phyloP scores from a whole-genome alignment of 2,797 vertebrate species.

The Phrynocephalus forsythii region DNA sequence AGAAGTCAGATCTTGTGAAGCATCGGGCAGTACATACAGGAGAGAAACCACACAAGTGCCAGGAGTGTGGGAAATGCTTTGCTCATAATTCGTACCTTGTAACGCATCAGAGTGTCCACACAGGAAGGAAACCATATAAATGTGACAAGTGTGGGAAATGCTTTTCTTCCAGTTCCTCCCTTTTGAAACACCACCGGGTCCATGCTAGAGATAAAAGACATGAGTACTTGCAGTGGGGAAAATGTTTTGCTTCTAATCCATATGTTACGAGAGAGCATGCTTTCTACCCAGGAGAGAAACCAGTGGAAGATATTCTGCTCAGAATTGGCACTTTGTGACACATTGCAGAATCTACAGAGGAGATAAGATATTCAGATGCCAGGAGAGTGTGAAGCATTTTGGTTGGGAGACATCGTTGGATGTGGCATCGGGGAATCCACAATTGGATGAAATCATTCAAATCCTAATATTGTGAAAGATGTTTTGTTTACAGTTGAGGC shows the following conservation, averaged over 20 bases:
- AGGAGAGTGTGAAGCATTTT: neutral
- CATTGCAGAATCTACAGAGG: neutral
- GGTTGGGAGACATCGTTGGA: too few relatives aligned
- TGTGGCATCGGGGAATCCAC: too few relatives aligned
- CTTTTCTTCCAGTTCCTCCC: too few relatives aligned
- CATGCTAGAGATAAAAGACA: neutral
- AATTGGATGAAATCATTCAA: too few relatives aligned
- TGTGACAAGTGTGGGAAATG: too few relatives aligned
- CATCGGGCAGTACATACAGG: slow-evolving; percentile 69
- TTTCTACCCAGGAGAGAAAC: neutral
- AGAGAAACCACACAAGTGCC: slow-evolving; percentile 41
- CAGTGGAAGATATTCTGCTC: neutral
- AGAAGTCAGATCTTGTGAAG: slow-evolving; percentile 69
- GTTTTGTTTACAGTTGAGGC: neutral
- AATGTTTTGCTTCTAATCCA: neutral
- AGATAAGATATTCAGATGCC: neutral
- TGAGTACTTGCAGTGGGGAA: neutral
- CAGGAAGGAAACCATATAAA: slow-evolving; percentile 47
- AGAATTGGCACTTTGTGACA: neutral
- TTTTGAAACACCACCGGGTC: neutral
- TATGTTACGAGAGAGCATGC: neutral
- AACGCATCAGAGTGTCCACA: slow-evolving; percentile 70
- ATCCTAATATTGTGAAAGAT: neutral
- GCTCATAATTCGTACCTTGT: slow-evolving; percentile 69
- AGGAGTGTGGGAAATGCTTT: slow-evolving; percentile 69